Evolutionary conservation across 37 sponge, comb jelly and placozoan genomes (phyloP).

Genomic region (Beroe forskalii): DNA sequence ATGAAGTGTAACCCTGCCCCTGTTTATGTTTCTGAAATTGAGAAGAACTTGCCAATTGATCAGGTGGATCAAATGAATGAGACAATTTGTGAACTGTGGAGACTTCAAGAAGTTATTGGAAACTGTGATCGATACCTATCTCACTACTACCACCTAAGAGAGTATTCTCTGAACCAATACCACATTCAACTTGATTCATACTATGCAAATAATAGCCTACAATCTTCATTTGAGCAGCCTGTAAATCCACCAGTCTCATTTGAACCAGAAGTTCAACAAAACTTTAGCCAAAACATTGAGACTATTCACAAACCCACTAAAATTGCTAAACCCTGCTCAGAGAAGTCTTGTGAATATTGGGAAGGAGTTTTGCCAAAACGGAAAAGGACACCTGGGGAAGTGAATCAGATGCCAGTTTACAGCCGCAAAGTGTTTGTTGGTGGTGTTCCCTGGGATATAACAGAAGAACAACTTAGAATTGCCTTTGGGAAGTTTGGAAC

Average conservation of each 20-base stretch:
- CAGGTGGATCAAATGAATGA: neutral
- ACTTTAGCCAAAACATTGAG: neutral
- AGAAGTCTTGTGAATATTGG: constrained; percentile 37
- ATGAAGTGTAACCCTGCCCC: neutral
- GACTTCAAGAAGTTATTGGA: constrained; percentile 21
- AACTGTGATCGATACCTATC: constrained; percentile 23
- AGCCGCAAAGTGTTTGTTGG: constrained; percentile 92
- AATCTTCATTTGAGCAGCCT: neutral
- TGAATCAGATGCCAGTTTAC: constrained; percentile 86
- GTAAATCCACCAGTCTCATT: neutral
- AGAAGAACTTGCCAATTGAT: neutral
- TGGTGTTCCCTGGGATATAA: constrained; percentile 99
- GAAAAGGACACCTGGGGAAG: constrained; percentile 4
- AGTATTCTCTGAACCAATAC: constrained; percentile 17
- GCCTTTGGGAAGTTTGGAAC: constrained; percentile 87
- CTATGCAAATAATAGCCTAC: neutral
- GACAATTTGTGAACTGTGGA: neutral
- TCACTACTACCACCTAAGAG: constrained; percentile 3
- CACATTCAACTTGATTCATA: neutral
- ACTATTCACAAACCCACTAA: neutral
- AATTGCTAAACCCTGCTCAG: neutral
- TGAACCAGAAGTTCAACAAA: neutral
- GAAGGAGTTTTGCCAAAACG: constrained; percentile 45
- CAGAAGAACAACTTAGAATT: constrained; percentile 81
- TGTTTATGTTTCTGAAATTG: constrained; percentile 26